phyloP scores from a whole-genome alignment of 92 coral and sea anemone species.

The Chrysogorgia sp. region DNA sequence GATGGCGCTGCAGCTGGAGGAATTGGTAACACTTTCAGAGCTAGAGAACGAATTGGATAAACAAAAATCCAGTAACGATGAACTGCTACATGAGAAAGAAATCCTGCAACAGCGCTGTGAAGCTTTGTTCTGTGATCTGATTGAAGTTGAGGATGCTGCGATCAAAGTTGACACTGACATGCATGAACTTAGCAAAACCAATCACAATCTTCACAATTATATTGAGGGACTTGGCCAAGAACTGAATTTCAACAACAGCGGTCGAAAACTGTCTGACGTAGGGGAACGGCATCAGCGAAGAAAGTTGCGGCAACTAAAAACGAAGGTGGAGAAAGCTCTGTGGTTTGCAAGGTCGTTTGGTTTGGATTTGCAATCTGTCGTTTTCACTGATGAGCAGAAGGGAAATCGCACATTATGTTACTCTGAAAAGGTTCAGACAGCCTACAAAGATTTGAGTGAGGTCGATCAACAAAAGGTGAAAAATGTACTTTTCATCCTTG shows the following conservation, averaged over 20 bases:
- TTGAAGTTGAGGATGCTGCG: background rate
- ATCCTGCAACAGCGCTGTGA: background rate
- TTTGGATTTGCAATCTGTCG: background rate
- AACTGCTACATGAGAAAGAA: no score
- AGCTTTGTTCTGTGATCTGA: background rate
- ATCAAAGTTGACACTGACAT: background rate
- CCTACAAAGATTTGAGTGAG: no score
- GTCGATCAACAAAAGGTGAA: no score
- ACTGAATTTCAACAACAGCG: background rate
- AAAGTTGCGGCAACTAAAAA: background rate
- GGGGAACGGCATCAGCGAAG: background rate
- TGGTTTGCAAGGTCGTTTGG: background rate
- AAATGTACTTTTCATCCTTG: no score
- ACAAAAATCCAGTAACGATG: background rate
- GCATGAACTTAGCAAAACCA: background rate
- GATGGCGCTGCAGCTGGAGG: background rate
- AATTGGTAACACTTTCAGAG: background rate
- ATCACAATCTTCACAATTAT: background rate
- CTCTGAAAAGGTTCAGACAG: no score
- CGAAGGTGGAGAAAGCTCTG: background rate
- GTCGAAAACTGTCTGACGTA: background rate
- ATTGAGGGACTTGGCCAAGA: background rate
- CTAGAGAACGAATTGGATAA: background rate
- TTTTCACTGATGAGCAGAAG: no score
- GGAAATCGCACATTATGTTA: no score